Conservation (phyloP, 2,797 vertebrate species). For the Bovichtus diacanthus region DNA sequence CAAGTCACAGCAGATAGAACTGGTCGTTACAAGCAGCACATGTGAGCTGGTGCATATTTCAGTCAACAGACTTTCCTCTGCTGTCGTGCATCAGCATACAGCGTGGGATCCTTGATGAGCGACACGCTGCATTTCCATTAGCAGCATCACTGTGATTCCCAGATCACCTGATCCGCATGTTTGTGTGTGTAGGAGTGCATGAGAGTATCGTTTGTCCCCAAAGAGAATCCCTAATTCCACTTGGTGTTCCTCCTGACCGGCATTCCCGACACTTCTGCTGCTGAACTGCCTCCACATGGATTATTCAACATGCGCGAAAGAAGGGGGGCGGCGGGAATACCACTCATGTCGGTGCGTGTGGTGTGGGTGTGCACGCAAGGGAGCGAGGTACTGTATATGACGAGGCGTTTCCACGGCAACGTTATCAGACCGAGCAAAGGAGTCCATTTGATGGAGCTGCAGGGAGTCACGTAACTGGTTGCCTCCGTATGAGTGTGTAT, state of each 20-base stretch:
- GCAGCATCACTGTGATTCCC: slow-evolving; percentile 12
- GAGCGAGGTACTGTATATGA: slow-evolving; percentile 63
- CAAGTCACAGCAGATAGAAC: not conserved
- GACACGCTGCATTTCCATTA: slow-evolving; percentile 34
- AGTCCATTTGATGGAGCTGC: slow-evolving; percentile 51
- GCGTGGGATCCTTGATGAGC: slow-evolving; percentile 45
- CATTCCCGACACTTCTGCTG: slow-evolving; percentile 59
- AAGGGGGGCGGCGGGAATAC: slow-evolving; percentile 64
- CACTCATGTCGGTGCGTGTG: slow-evolving; percentile 46
- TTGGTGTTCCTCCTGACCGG: slow-evolving; percentile 44
- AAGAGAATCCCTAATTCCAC: slow-evolving; percentile 52
- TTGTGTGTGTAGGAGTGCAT: slow-evolving; percentile 20
- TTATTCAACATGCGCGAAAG: slow-evolving; percentile 66
- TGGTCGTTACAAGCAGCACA: not conserved
- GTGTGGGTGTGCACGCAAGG: slow-evolving; percentile 54
- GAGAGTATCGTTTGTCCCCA: slow-evolving; percentile 2
- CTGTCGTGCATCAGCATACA: slow-evolving; percentile 42
- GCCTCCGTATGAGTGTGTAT: slow-evolving; percentile 21
- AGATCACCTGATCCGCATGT: not conserved
- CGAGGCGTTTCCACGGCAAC: slow-evolving; percentile 78
- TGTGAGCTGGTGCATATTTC: not conserved
- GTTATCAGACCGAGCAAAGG: slow-evolving; percentile 60
- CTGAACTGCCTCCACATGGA: slow-evolving; percentile 69
- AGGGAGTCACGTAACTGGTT: slow-evolving; percentile 49
- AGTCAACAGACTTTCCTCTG: not conserved